Evolutionary conservation across 2,888 invertebrate species (phyloP).

Genomic region (Aspidiotus rigidus): DNA sequence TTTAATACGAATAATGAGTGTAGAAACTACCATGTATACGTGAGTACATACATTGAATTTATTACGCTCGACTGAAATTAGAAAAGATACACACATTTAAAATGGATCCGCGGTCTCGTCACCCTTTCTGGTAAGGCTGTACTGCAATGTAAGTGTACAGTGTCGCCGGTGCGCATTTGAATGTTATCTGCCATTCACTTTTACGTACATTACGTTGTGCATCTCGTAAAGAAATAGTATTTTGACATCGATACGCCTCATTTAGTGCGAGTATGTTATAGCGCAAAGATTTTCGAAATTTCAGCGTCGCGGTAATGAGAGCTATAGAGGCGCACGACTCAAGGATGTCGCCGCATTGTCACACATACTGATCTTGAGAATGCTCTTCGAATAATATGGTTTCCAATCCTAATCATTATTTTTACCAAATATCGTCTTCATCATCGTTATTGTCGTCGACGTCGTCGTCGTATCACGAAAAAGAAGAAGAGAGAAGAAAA

Average conservation of each 20-base stretch:
- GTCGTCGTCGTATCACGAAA: no score
- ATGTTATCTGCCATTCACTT: no score
- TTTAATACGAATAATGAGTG: neutral
- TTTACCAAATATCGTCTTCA: no score
- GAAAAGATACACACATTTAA: neutral
- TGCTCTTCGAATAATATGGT: neutral
- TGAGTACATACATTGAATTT: neutral
- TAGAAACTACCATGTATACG: neutral
- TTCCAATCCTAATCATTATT: no score
- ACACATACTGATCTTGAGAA: neutral
- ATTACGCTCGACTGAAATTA: neutral
- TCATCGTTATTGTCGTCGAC: no score
- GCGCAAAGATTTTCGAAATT: no score
- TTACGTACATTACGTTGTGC: no score
- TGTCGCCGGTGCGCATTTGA: no score
- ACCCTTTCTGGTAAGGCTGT: no score
- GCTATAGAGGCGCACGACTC: neutral
- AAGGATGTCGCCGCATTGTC: neutral
- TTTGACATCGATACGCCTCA: slow-evolving; percentile 16
- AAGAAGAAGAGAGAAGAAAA: no score
- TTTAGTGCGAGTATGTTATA: neutral
- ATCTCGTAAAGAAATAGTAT: neutral
- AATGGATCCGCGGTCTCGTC: neutral
- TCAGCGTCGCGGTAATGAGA: no score
- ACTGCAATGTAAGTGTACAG: no score